Conservation (phyloP, 2,888 invertebrate species). For the Tortrix viridana region DNA sequence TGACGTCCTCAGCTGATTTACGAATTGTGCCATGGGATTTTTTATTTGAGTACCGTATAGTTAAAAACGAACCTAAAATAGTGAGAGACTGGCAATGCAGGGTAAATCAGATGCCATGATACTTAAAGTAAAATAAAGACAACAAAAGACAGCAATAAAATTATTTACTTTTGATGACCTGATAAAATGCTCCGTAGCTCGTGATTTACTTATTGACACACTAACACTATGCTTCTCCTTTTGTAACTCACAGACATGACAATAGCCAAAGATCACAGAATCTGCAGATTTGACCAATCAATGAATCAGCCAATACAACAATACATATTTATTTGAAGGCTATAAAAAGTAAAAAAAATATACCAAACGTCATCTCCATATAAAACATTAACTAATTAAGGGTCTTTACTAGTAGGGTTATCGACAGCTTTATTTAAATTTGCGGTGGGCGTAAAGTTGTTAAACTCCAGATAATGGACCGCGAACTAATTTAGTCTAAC, state of each 20-base stretch:
- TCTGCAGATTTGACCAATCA: no score
- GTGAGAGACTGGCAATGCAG: background rate
- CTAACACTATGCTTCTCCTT: no score
- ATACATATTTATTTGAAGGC: no score
- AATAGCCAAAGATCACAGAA: no score
- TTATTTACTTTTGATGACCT: no score
- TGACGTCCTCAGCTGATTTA: constrained; percentile 47
- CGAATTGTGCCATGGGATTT: constrained; percentile 24
- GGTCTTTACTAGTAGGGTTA: constrained; percentile 7
- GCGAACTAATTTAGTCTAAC: constrained; percentile 1
- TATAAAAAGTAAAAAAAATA: no score
- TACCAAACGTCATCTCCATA: background rate
- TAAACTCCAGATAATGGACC: constrained; percentile 10
- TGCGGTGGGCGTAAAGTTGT: constrained; percentile 17
- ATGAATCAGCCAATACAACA: no score
- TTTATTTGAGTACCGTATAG: constrained; percentile 23
- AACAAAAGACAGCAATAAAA: no score
- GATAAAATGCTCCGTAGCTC: no score
- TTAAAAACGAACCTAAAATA: background rate
- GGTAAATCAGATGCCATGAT: background rate
- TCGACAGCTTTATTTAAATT: constrained; percentile 15
- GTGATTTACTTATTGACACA: no score
- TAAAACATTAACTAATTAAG: constrained; percentile 5
- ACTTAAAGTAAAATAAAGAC: no score
- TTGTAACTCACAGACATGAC: no score